phyloP scores from a whole-genome alignment of 92 coral and sea anemone genomes.

The Pocillopora meandrina region DNA sequence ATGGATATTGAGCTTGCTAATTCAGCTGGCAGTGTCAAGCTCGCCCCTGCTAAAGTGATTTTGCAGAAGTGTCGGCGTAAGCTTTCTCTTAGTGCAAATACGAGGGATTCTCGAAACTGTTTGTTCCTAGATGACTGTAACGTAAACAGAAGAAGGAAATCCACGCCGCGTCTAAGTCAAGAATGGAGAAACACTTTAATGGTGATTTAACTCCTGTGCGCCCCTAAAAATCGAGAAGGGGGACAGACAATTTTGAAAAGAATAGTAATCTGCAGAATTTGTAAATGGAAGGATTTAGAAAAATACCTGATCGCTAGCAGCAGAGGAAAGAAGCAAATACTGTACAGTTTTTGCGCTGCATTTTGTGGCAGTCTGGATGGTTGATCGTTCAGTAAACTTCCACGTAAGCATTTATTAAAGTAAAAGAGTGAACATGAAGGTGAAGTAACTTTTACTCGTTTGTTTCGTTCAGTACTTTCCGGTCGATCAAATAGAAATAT shows the following conservation, averaged over 20 bases:
- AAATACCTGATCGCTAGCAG: too few relatives aligned
- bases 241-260: neutral
- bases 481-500: too few relatives aligned
- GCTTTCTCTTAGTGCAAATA: constrained; percentile 46
- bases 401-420: too few relatives aligned
- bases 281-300: too few relatives aligned
- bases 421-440: too few relatives aligned
- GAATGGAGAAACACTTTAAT: constrained; percentile 53
- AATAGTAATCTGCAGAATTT: neutral
- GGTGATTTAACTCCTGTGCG: neutral
- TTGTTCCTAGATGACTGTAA: constrained; percentile 42
- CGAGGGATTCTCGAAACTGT: constrained; percentile 15
- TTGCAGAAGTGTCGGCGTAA: constrained; percentile 69
- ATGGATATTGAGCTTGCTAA: constrained; percentile 38
- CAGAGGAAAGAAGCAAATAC: too few relatives aligned
- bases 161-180: constrained; percentile 1
- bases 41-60: constrained; percentile 54
- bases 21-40: constrained; percentile 1
- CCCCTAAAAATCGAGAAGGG: neutral
- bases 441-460: too few relatives aligned
- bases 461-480: too few relatives aligned
- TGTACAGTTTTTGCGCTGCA: too few relatives aligned
- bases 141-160: constrained; percentile 21
- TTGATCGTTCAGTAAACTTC: too few relatives aligned
- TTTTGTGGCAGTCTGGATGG: too few relatives aligned